These are phyloP conservation scores for Baronia brevicornis DNA, from an alignment of 2,888 invertebrate genomes.

Conservation along the genomic window DNA sequence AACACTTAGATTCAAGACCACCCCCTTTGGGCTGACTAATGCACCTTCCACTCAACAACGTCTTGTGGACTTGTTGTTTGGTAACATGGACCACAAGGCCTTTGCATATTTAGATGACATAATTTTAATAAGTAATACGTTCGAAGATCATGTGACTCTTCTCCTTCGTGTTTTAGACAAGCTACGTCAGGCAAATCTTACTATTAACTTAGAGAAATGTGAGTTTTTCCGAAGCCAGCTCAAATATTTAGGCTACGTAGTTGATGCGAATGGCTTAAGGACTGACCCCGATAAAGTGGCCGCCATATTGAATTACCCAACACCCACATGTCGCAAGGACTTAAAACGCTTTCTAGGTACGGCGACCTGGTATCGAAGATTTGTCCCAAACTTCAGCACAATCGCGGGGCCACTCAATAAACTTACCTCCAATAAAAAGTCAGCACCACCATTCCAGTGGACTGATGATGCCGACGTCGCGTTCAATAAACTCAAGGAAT, in stretches of 20 bases:
- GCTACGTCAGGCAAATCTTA: conserved; percentile 21
- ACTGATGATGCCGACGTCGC: conserved; percentile 18
- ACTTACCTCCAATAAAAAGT: no score
- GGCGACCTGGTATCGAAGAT: conserved; percentile 23
- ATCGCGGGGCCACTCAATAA: conserved; percentile 10
- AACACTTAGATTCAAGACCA: conserved; percentile 13
- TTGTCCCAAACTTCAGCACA: conserved; percentile 18
- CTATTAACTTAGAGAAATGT: conserved; percentile 22
- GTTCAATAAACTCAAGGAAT: conserved; percentile 16
- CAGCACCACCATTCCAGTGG: conserved; percentile 23
- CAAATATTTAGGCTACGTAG: conserved; percentile 20
- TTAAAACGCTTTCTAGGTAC: conserved; percentile 23
- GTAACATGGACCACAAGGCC: conserved; percentile 19
- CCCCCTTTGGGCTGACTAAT: conserved; percentile 19
- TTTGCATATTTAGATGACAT: conserved; percentile 24
- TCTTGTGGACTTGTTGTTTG: conserved; percentile 17
- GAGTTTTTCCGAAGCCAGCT: conserved; percentile 20
- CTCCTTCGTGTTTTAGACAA: no score
- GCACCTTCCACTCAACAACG: no score
- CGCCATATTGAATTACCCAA: conserved; percentile 21
- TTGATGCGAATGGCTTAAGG: conserved; percentile 21
- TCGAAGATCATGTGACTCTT: conserved; percentile 22
- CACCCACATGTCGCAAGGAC: no score
- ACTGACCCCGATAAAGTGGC: conserved; percentile 22
- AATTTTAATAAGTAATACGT: conserved; percentile 17